These are phyloP conservation scores for Mayetiola destructor DNA, from an alignment of 2,888 invertebrate genomes.

Conservation along the genomic window DNA sequence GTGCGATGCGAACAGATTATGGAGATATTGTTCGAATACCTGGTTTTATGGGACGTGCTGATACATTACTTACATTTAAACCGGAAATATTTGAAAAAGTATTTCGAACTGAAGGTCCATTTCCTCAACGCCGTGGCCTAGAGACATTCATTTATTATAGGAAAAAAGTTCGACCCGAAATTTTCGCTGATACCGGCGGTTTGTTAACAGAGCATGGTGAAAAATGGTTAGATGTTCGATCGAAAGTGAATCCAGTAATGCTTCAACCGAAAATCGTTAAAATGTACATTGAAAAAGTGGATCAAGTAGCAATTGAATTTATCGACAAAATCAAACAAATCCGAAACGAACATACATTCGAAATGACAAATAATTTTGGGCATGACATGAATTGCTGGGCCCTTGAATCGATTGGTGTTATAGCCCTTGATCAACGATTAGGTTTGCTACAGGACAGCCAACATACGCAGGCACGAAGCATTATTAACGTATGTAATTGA, in stretches of 20 bases:
- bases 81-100: constrained; percentile 38
- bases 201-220: constrained; percentile 38
- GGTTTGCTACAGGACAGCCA: constrained; percentile 22
- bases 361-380: constrained; percentile 36
- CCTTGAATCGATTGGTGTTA: constrained; percentile 38
- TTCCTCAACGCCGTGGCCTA: constrained; percentile 33
- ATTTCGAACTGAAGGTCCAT: constrained; percentile 35
- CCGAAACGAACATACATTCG: constrained; percentile 22
- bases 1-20: constrained; percentile 19
- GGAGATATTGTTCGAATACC: constrained; percentile 32
- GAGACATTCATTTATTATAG: constrained; percentile 33
- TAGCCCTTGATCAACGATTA: constrained; percentile 33
- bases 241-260: constrained; percentile 50
- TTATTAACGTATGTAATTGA: background rate
- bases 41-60: constrained; percentile 24
- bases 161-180: constrained; percentile 23
- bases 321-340: constrained; percentile 24
- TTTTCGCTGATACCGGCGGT: constrained; percentile 20
- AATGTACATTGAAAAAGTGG: constrained; percentile 38
- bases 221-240: constrained; percentile 50
- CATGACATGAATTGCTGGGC: constrained; percentile 41
- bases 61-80: constrained; percentile 35
- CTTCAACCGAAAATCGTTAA: constrained; percentile 45
- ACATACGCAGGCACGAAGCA: background rate
- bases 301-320: constrained; percentile 37